phyloP scores from a whole-genome alignment of 1,140 invertebrate species.

The Zaprionus davidi region DNA sequence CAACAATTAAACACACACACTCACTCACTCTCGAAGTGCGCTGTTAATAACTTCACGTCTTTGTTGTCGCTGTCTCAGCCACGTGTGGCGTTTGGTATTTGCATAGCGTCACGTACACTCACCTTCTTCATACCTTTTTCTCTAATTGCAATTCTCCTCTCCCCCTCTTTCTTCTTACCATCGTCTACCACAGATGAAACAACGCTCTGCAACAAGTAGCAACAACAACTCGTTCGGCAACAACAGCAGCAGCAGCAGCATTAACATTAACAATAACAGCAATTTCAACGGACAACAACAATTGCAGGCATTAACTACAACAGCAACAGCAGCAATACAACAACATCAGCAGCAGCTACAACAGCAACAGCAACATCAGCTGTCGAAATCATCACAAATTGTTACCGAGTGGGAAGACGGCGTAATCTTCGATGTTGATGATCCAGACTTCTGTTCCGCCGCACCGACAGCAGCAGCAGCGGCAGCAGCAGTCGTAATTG shows the following conservation, averaged over 20 bases:
- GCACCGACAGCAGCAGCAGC: slow-evolving; percentile 33
- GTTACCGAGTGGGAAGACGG: slow-evolving; percentile 82
- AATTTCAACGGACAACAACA: slow-evolving; percentile 30
- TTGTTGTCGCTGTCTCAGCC: slow-evolving; percentile 47
- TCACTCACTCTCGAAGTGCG: not conserved
- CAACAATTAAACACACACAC: not conserved
- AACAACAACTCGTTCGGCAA: slow-evolving; percentile 54
- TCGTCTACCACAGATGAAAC: slow-evolving; percentile 62
- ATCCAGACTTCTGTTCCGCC: slow-evolving; percentile 78
- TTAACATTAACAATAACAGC: slow-evolving; percentile 30
- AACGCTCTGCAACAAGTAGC: slow-evolving; percentile 54
- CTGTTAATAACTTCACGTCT: slow-evolving; percentile 33
- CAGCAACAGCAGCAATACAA: slow-evolving; percentile 18
- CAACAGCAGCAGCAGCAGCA: slow-evolving; percentile 45
- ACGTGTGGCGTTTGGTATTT: slow-evolving; percentile 68
- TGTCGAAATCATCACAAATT: slow-evolving; percentile 56
- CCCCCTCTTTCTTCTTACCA: not conserved
- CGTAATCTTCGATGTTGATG: slow-evolving; percentile 81
- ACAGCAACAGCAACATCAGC: slow-evolving; percentile 35
- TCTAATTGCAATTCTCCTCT: slow-evolving; percentile 49
- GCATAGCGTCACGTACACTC: slow-evolving; percentile 66
- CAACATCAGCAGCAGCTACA: slow-evolving; percentile 27
- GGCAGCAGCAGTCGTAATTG: slow-evolving; percentile 44
- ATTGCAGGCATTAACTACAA: slow-evolving; percentile 20
- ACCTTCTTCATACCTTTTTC: slow-evolving; percentile 28